These are phyloP conservation scores for Eumeta japonica DNA, from an alignment of 1,140 invertebrate genomes.

Conservation along the genomic window DNA sequence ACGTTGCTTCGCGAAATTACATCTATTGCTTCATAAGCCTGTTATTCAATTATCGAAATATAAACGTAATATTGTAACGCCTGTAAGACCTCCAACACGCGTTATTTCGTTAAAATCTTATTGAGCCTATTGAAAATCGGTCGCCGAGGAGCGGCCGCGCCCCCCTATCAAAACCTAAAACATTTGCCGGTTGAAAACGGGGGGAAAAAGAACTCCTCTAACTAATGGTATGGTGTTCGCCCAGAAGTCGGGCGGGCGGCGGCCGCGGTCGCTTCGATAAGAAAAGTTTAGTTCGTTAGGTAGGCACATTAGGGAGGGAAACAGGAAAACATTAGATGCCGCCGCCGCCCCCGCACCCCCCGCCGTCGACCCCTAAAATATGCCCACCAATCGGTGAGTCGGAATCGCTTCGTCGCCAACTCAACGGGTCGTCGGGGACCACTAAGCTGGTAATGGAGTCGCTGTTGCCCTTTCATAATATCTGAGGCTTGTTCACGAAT, in stretches of 20 bases:
- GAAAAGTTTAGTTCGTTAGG: slow-evolving; percentile 47
- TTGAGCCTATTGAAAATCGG: no score
- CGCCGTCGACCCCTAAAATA: not conserved
- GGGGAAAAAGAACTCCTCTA: slow-evolving; percentile 15
- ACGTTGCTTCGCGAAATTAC: no score
- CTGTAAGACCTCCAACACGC: no score
- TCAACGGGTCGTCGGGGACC: not conserved
- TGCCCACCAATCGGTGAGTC: not conserved
- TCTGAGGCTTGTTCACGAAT: not conserved
- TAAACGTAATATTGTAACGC: no score
- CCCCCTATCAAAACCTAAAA: no score
- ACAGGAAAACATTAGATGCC: slow-evolving; percentile 25
- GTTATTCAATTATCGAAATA: no score
- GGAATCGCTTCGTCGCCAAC: not conserved
- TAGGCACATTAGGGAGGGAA: slow-evolving; percentile 43
- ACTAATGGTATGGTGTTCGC: slow-evolving; percentile 26
- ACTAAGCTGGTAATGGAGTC: not conserved
- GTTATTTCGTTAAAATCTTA: slow-evolving; percentile 1
- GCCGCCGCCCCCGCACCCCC: not conserved
- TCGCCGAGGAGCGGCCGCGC: no score
- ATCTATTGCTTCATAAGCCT: no score
- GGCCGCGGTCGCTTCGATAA: slow-evolving; percentile 35
- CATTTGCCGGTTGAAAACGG: no score
- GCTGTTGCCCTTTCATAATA: not conserved
- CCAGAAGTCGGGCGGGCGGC: slow-evolving; percentile 23